A percentile compares a stretch with the other conserved stretches of the same genome.
Conservation (phyloP, 2,797 vertebrate species). For the Myripristis murdjan region DNA sequence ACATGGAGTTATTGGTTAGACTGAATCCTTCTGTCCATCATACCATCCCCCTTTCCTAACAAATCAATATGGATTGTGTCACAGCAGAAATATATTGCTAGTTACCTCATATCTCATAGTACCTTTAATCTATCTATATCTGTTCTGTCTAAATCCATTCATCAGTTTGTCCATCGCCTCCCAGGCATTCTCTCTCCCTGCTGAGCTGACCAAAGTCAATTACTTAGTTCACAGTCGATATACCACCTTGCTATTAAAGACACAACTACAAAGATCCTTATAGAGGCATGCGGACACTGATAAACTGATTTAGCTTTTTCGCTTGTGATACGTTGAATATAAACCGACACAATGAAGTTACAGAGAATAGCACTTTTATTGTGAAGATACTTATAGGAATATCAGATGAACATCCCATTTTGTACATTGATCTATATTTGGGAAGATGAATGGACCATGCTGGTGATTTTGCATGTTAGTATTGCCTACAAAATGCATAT, state of each 20-base stretch:
- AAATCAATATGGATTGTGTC: conserved; percentile 21
- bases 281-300: conserved; percentile 38
- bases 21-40: not conserved
- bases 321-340: conserved; percentile 14
- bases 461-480: too few species aligned
- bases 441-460: too few species aligned
- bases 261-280: conserved; percentile 39
- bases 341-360: conserved; percentile 1
- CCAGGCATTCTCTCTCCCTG: conserved; percentile 27
- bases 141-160: conserved; percentile 37
- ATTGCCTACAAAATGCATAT: too few species aligned
- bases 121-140: conserved; percentile 22
- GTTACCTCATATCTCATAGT: conserved; percentile 13
- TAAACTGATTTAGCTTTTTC: conserved; percentile 28
- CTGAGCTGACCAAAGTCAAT: conserved; percentile 55
- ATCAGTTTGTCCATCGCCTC: conserved; percentile 31
- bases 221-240: conserved; percentile 68
- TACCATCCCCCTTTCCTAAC: too few species aligned
- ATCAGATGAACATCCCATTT: not conserved
- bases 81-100: conserved; percentile 15
- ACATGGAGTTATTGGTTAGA: too few species aligned
- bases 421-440: not conserved
- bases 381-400: not conserved
- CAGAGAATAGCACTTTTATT: not conserved
- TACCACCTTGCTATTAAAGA: conserved; percentile 52